phyloP scores from a whole-genome alignment of 2,113 vertebrate genomes.

The Galbula dea region DNA sequence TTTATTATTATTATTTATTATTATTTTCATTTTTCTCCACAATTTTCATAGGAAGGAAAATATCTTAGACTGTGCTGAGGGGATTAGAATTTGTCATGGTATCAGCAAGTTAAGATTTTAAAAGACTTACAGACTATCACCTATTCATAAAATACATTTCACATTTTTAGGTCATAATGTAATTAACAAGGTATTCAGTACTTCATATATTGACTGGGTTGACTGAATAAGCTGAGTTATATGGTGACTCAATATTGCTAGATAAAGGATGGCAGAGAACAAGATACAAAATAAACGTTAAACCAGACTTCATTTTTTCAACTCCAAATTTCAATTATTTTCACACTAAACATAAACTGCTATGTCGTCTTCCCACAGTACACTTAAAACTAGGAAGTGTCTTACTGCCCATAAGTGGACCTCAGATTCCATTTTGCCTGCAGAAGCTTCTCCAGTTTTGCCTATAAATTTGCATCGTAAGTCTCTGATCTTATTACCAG shows the following conservation, averaged over 20 bases:
- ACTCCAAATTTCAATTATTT: conserved; percentile 11
- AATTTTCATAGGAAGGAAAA: conserved; percentile 52
- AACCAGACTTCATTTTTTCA: not conserved
- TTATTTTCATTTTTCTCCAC: not conserved
- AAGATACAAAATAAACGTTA: conserved; percentile 32
- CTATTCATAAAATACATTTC: conserved; percentile 60
- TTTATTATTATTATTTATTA: conserved; percentile 56
- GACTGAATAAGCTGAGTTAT: conserved; percentile 9
- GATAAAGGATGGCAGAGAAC: conserved; percentile 10
- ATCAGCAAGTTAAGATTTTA: conserved; percentile 13
- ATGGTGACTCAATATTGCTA: conserved; percentile 35
- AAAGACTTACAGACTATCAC: conserved; percentile 58
- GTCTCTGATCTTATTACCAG: not conserved
- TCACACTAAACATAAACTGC: conserved; percentile 4
- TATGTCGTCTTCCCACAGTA: not conserved
- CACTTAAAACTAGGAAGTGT: not conserved
- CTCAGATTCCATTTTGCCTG: not conserved
- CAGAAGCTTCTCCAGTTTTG: not conserved
- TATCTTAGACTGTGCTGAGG: not conserved
- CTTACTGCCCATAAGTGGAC: not conserved
- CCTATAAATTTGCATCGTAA: not conserved
- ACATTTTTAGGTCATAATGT: conserved; percentile 58
- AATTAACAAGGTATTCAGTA: conserved; percentile 50
- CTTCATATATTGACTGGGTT: conserved; percentile 40
- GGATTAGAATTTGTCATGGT: conserved; percentile 61